Percentiles rank a stretch among this genome's conserved stretches.
These are phyloP conservation scores for Prunella fulvescens DNA, from an alignment of 2,113 vertebrate genomes.

Conservation along the genomic window DNA sequence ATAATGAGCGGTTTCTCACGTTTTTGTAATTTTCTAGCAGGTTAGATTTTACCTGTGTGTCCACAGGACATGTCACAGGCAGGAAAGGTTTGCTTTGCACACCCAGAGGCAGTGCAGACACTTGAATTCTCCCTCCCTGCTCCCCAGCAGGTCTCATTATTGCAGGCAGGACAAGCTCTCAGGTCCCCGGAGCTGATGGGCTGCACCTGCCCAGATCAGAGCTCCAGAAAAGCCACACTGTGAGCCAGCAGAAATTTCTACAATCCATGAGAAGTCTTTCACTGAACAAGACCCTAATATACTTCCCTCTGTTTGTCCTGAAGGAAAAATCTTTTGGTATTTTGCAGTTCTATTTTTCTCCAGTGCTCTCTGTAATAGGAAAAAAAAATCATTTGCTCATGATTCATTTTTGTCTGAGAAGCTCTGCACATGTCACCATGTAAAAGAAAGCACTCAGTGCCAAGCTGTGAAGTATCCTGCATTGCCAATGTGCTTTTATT, in stretches of 20 bases:
- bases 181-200: neutral
- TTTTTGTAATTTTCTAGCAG: neutral
- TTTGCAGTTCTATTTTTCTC: neutral
- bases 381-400: neutral
- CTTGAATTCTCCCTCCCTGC: neutral
- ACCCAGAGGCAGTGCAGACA: neutral
- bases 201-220: neutral
- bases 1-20: neutral
- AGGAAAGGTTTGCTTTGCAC: neutral
- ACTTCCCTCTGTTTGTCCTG: neutral
- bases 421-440: slow-evolving; percentile 4
- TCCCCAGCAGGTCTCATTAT: neutral
- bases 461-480: neutral
- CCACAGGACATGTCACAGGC: neutral
- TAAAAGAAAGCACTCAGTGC: neutral
- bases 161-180: neutral
- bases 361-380: neutral
- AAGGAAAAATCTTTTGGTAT: neutral
- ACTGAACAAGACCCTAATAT: neutral
- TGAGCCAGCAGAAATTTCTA: neutral
- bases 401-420: slow-evolving; percentile 43
- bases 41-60: neutral
- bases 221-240: neutral
- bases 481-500: neutral
- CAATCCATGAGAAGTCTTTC: neutral